Percentiles rank a stretch among this genome's conserved stretches.
phyloP scores from a whole-genome alignment of 2,888 invertebrate species.

The Habrosyne pyritoides region DNA sequence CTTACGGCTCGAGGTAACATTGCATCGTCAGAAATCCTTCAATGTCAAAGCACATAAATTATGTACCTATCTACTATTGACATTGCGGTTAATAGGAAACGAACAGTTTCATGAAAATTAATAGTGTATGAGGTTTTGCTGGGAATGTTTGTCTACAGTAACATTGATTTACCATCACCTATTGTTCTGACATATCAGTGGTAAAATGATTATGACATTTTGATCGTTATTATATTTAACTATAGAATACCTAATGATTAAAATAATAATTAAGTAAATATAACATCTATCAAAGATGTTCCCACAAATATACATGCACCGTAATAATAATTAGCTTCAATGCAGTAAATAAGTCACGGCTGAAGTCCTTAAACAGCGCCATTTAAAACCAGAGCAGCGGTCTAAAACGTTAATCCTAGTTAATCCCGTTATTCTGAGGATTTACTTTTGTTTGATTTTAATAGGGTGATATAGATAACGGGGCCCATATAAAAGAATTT shows the following conservation, averaged over 20 bases:
- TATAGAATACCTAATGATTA: background rate
- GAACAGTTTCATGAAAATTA: background rate
- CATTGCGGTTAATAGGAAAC: conserved; percentile 19
- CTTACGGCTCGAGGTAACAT: conserved; percentile 10
- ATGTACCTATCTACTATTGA: conserved; percentile 12
- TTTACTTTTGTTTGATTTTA: conserved; percentile 62
- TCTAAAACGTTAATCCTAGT: conserved; percentile 16
- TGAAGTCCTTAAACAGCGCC: background rate
- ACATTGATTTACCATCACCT: background rate
- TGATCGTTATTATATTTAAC: background rate
- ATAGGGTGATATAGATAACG: conserved; percentile 55
- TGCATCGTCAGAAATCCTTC: conserved; percentile 12
- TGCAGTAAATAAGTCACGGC: background rate
- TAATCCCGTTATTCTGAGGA: conserved; percentile 23
- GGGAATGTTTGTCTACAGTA: conserved; percentile 1
- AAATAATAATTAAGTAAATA: background rate
- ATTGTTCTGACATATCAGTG: background rate
- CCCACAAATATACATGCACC: no score
- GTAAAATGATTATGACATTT: background rate
- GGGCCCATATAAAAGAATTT: conserved; percentile 64
- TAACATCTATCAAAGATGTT: no score
- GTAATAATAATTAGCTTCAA: no score
- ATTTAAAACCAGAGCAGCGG: conserved; percentile 10
- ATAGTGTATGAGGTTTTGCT: background rate
- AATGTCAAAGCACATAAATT: conserved; percentile 8